Evolutionary conservation across 2,113 vertebrate genomes (phyloP).

Genomic region (Melanerpes formicivorus): DNA sequence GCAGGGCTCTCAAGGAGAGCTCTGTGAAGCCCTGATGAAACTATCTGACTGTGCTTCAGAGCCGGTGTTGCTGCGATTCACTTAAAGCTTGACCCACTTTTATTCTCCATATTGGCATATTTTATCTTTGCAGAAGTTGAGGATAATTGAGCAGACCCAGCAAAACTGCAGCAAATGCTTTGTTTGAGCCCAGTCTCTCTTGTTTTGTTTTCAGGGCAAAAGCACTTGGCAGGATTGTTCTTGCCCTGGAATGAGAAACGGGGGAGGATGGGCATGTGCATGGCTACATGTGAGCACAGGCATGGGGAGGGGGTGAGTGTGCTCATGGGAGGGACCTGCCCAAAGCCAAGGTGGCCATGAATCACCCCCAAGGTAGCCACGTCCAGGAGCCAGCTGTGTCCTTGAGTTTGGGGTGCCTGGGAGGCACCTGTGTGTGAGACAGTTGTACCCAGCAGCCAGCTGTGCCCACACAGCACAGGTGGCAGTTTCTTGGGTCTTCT

Average conservation of each 20-base stretch:
- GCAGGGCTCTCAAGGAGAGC: slow-evolving; percentile 1
- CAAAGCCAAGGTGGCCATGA: neutral
- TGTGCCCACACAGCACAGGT: neutral
- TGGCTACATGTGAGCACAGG: neutral
- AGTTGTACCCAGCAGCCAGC: neutral
- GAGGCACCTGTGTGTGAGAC: no score
- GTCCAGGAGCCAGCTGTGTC: neutral
- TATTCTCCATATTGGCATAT: slow-evolving; percentile 33
- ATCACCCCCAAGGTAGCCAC: no score
- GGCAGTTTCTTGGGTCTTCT: no score
- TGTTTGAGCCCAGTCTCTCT: neutral
- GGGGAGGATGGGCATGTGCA: neutral
- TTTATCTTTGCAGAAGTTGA: neutral
- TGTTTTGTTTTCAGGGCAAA: neutral
- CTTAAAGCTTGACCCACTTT: slow-evolving; percentile 61
- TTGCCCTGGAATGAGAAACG: neutral
- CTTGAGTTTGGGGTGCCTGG: no score
- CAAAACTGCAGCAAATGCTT: slow-evolving; percentile 10
- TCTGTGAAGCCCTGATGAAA: neutral
- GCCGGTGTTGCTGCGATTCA: neutral
- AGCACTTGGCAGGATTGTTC: neutral
- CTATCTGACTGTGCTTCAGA: neutral
- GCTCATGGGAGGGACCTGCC: neutral
- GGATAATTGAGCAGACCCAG: slow-evolving; percentile 35
- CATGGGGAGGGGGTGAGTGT: neutral